These are phyloP conservation scores for Macrosiphum euphorbiae DNA, from an alignment of 2,888 invertebrate genomes.

Conservation along the genomic window DNA sequence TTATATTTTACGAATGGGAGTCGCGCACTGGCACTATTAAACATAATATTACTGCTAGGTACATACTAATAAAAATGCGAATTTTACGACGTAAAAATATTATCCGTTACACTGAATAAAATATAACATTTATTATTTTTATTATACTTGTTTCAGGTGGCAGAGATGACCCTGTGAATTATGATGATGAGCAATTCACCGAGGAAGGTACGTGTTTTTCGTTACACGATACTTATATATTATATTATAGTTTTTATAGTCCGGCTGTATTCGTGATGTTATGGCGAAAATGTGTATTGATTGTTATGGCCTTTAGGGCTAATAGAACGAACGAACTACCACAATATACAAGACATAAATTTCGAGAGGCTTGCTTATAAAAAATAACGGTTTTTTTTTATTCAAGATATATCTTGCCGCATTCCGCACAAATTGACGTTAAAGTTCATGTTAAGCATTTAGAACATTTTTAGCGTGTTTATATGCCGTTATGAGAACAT, in stretches of 20 bases:
- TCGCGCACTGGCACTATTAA: background rate
- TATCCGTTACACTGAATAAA: conserved; percentile 36
- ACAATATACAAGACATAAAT: conserved; percentile 17
- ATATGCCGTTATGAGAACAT: background rate
- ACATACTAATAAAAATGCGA: conserved; percentile 20
- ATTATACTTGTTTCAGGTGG: conserved; percentile 69
- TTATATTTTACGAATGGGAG: conserved; percentile 21
- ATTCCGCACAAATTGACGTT: conserved; percentile 6
- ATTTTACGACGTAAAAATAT: conserved; percentile 46
- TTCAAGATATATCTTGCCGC: background rate
- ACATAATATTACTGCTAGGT: conserved; percentile 10
- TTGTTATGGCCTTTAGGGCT: background rate
- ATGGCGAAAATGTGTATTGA: conserved; percentile 27
- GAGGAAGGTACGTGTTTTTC: conserved; percentile 71
- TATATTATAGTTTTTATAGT: conserved; percentile 51
- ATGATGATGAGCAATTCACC: conserved; percentile 71
- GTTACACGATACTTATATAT: conserved; percentile 41
- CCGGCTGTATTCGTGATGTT: background rate
- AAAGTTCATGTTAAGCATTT: background rate
- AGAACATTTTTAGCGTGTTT: background rate
- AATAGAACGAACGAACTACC: conserved; percentile 21
- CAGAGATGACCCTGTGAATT: conserved; percentile 67
- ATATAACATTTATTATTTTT: conserved; percentile 42
- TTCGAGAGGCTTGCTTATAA: conserved; percentile 17
- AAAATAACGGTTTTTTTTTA: conserved; percentile 30